Conservation (phyloP, 2,888 invertebrate species). For the Netelia fuscicornis region DNA sequence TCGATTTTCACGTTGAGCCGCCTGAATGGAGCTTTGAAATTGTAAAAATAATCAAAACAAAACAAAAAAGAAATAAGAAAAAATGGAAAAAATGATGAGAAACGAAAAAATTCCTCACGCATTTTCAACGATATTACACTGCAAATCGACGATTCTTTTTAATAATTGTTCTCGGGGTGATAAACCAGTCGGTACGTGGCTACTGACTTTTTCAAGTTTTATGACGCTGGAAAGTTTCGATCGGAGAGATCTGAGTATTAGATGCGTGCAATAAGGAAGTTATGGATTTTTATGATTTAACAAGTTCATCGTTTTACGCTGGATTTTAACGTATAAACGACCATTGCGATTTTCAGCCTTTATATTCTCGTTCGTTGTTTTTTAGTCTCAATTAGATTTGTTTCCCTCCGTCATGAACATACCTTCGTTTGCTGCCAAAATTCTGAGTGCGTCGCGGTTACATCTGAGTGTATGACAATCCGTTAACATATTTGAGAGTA, state of each 20-base stretch:
- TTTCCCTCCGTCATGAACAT: conserved; percentile 22
- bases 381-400: conserved; percentile 51
- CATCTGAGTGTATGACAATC: conserved; percentile 65
- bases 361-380: conserved; percentile 29
- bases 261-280: conserved; percentile 64
- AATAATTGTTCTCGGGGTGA: background rate
- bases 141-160: background rate
- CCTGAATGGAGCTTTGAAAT: conserved; percentile 20
- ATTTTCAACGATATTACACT: conserved; percentile 52
- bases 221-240: conserved; percentile 11
- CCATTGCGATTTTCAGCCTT: conserved; percentile 52
- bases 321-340: conserved; percentile 42
- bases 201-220: background rate
- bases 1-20: conserved; percentile 3
- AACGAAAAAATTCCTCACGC: conserved; percentile 24
- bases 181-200: background rate
- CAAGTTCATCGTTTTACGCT: conserved; percentile 38
- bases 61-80: background rate
- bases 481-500: conserved; percentile 53
- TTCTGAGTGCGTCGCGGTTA: conserved; percentile 31
- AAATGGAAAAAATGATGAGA: background rate
- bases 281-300: conserved; percentile 51
- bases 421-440: conserved; percentile 51
- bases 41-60: background rate
- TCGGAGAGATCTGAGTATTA: conserved; percentile 51